These are phyloP conservation scores for Tholera decimalis DNA, from an alignment of 2,888 invertebrate genomes.

Conservation along the genomic window DNA sequence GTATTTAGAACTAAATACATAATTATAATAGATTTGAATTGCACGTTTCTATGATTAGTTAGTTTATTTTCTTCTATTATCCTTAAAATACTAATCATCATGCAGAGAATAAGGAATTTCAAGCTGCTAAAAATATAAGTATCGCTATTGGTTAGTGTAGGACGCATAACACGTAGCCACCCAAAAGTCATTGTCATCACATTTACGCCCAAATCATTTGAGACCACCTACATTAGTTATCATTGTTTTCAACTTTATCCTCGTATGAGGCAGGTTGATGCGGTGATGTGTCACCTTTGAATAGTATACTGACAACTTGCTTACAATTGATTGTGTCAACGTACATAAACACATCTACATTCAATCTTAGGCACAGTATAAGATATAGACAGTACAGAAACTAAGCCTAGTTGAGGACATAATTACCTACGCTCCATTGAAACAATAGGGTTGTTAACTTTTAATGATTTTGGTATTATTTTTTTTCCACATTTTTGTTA, in stretches of 20 bases:
- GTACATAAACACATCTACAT: not conserved
- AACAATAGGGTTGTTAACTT: too few species aligned
- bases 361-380: too few species aligned
- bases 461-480: too few species aligned
- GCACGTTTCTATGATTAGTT: not conserved
- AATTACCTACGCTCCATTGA: too few species aligned
- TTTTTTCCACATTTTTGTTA: too few species aligned
- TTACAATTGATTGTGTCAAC: not conserved
- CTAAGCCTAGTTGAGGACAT: too few species aligned
- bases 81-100: not conserved
- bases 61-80: not conserved
- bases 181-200: conserved; percentile 41
- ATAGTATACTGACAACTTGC: not conserved
- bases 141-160: conserved; percentile 10
- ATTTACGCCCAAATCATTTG: conserved; percentile 51
- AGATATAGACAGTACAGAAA: too few species aligned
- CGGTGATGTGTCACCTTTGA: conserved; percentile 18
- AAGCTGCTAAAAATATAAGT: not conserved
- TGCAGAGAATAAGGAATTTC: not conserved
- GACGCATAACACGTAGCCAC: conserved; percentile 37
- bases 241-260: conserved; percentile 39
- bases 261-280: conserved; percentile 11
- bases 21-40: conserved; percentile 19
- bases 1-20: conserved; percentile 5
- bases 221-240: conserved; percentile 51